A percentile compares a stretch with the other conserved stretches of the same genome.
These are phyloP conservation scores for Plagiodera versicolora DNA, from an alignment of 2,888 invertebrate genomes.

Conservation along the genomic window DNA sequence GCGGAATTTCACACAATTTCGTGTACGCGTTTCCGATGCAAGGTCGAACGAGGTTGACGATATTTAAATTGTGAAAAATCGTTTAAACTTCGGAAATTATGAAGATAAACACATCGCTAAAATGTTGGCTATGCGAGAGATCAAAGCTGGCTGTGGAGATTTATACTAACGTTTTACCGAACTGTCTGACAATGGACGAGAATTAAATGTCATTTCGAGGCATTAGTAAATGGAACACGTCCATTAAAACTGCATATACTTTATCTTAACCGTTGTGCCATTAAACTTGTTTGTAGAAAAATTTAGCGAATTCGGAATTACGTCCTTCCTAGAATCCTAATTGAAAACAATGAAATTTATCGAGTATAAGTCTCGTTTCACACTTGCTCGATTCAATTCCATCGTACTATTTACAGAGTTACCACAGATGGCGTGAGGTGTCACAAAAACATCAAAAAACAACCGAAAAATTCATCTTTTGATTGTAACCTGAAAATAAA, in stretches of 20 bases:
- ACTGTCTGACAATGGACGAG: not conserved
- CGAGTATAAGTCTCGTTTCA: too few relatives aligned
- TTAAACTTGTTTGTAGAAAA: not conserved
- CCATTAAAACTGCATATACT: not conserved
- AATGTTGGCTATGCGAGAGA: constrained; percentile 1
- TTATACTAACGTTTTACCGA: not conserved
- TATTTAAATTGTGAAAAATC: constrained; percentile 7
- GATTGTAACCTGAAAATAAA: too few relatives aligned
- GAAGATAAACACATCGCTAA: constrained; percentile 5
- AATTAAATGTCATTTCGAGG: not conserved
- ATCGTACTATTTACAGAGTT: too few relatives aligned
- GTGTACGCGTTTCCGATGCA: not conserved
- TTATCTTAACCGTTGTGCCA: not conserved
- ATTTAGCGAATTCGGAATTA: too few relatives aligned
- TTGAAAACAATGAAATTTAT: too few relatives aligned
- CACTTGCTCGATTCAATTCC: too few relatives aligned
- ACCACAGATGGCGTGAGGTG: too few relatives aligned
- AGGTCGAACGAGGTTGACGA: not conserved
- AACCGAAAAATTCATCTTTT: too few relatives aligned
- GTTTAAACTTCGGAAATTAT: constrained; percentile 5
- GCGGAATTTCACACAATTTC: not conserved
- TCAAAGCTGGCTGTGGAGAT: not conserved
- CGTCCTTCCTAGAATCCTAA: too few relatives aligned
- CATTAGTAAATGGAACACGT: not conserved
- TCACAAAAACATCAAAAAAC: too few relatives aligned